Evolutionary conservation across 2,797 vertebrate species (phyloP), one percentile per base, ranked within the genome.

Genomic region (Luscinia megarhynchos): DNA sequence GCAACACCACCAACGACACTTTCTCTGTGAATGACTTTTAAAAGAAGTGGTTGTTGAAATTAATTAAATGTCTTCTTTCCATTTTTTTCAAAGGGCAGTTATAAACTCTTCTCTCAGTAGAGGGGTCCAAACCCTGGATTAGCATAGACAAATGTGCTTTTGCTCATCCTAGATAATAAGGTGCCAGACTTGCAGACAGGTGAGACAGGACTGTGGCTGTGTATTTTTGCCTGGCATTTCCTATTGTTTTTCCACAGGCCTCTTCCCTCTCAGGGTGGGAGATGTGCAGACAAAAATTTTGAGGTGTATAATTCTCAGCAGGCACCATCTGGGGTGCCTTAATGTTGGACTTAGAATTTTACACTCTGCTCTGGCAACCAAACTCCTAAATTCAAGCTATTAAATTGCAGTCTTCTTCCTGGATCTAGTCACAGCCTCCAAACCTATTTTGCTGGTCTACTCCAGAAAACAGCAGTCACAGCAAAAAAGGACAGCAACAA

Each of bases 261-360:
- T 7, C 57, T 77, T 89, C 50, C 29, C 20, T 79, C 78, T 74
- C 53, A 40, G 53, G 0, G 0, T 16, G 27, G 55, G 41, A 85
- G 59, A 77, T 64, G n/a, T 74, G 78, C 70, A 67, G 41, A n/a
- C 23, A 50, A 87, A 27, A 22, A 41, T 57, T 87, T 67, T 59
- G 62, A 87, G 68, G 17, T 62, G 29, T 67, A 11, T 50, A 67
- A 38, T 74, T 80, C 69, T 79, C 61, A 78, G 21, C 67, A 92
- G 68, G 29, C 23, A 55, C 26, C n/a, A 63, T 16, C 6, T 46
- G 34, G 15, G 26, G 20, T 92, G 51, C 53, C 94, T 96, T 95
- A 95, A 95, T 62, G 29, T 41, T 80, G n/a, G 84, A 94, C 67
- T 95, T 96, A 84, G 75, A 94, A 74, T 89, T 91, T 66, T 61